A percentile compares a stretch with the other conserved stretches of the same genome.
phyloP scores from a whole-genome alignment of 92 coral and sea anemone genomes.

The Phenganax marumi region DNA sequence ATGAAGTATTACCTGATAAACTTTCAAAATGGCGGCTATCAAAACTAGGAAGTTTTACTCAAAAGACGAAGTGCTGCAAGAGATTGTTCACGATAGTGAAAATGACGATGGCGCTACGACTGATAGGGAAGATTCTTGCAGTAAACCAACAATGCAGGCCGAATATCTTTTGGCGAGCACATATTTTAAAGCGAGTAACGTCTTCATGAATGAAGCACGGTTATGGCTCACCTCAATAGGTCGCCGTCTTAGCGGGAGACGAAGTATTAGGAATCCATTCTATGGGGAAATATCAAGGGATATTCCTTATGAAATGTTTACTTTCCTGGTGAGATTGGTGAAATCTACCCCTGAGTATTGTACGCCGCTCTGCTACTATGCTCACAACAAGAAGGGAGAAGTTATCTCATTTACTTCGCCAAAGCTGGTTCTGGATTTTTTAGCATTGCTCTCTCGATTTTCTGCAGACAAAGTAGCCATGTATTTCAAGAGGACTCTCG shows the following conservation, averaged over 20 bases:
- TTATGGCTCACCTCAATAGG: not conserved
- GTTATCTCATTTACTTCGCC: constrained; percentile 14
- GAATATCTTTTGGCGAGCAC: not conserved
- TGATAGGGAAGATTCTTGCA: no score
- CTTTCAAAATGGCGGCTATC: constrained; percentile 1
- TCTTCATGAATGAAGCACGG: not conserved
- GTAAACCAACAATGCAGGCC: not conserved
- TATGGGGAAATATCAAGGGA: not conserved
- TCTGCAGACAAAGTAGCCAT: not conserved
- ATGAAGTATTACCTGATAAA: not conserved
- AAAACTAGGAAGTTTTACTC: not conserved
- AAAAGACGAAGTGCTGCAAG: not conserved
- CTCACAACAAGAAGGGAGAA: constrained; percentile 9
- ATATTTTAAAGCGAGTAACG: not conserved
- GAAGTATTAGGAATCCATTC: not conserved
- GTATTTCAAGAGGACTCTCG: not conserved
- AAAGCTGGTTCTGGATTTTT: not conserved
- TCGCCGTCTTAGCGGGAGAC: constrained; percentile 14
- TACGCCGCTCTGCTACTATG: not conserved
- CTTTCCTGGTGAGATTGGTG: not conserved
- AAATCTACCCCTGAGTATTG: not conserved
- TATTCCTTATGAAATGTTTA: constrained; percentile 4
- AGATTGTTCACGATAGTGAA: not conserved
- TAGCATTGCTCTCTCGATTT: not conserved
- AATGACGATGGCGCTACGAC: not conserved